Evolutionary conservation across 2,113 vertebrate species (phyloP), one percentile per base, ranked within the genome.

Genomic region (Monarcha castaneiventris): DNA sequence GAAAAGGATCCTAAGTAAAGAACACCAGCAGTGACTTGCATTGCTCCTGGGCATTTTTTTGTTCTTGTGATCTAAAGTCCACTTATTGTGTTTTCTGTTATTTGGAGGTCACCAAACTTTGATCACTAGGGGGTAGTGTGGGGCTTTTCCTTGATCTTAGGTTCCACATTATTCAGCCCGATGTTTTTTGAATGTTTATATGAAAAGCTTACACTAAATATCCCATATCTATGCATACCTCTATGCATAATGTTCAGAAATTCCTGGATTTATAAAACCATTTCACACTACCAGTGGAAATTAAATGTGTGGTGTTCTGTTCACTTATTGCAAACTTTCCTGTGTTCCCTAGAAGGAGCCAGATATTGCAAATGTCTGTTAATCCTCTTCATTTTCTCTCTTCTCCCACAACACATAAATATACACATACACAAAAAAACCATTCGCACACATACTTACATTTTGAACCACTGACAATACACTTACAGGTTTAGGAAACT

Each of bases 101-200:
- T 98, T 98, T 98, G 97, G 97, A 98, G 98, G 98, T 98, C 98
- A 98, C 96, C 96, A 98, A 97, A 98, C 98, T 98, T 98, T 98
- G 98, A 98, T 98, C 98, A 98, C 97, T 98, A 97, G 97, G 77
- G 97, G 97, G 97, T 97, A 97, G 96, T 97, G 87, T 97, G 91
- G 97, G 96, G 95, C 97, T 98, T 98, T 96, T 95, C 95, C 97
- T 98, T 98, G 96, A 98, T 98, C 96, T 98, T 43, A 37, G 89
- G 95, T 95, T 95, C 90, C 95, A 84, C 88, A 94, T 96, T 97
- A 90, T 95, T 79, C 91, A 96, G 96, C 92, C 96, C 97, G 97
- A 97, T 91, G 94, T 91, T 96, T 96, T 95, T 84, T 84, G 84
- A 96, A 94, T 87, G 84, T 84, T 92, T 67, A 52, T 78, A 58